Evolutionary conservation across 1,140 invertebrate genomes (phyloP).

Genomic region (Gryon sp.): DNA sequence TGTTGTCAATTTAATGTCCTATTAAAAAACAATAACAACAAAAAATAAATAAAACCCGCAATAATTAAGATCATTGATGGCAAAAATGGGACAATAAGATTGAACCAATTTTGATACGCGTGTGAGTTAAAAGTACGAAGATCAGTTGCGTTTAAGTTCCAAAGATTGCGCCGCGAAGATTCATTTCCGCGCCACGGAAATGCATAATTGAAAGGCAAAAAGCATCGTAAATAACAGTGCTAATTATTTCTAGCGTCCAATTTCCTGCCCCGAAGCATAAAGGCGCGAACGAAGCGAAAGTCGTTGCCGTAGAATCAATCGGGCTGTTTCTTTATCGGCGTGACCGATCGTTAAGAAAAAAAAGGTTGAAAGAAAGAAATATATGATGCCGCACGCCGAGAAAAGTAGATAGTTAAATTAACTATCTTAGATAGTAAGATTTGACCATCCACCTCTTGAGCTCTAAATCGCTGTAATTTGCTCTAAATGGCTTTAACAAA

Average conservation of each 20-base stretch:
- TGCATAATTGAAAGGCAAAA: slow-evolving; percentile 73
- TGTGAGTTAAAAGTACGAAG: slow-evolving; percentile 35
- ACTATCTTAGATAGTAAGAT: too few species aligned
- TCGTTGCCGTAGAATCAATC: slow-evolving; percentile 46
- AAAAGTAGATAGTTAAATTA: slow-evolving; percentile 59
- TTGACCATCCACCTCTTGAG: too few species aligned
- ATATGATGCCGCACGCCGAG: slow-evolving; percentile 47
- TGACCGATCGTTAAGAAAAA: slow-evolving; percentile 66
- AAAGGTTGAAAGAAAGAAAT: slow-evolving; percentile 58
- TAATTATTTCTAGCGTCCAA: slow-evolving; percentile 74
- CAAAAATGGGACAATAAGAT: slow-evolving; percentile 20
- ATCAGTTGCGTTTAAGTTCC: slow-evolving; percentile 61
- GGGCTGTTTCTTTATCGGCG: too few species aligned
- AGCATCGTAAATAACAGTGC: slow-evolving; percentile 70
- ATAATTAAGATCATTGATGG: background rate
- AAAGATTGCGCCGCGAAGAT: slow-evolving; percentile 54
- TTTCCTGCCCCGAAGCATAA: slow-evolving; percentile 68
- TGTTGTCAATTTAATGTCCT: too few species aligned
- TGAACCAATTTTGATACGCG: slow-evolving; percentile 23
- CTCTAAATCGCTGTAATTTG: too few species aligned
- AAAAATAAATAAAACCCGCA: background rate
- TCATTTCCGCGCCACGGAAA: slow-evolving; percentile 71
- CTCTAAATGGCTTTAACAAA: too few species aligned
- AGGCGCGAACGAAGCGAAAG: slow-evolving; percentile 59
- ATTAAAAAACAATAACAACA: too few species aligned